Base-by-base conservation (phyloP, 2,888 invertebrate species). In the Caenorhabditis auriculariae region DNA sequence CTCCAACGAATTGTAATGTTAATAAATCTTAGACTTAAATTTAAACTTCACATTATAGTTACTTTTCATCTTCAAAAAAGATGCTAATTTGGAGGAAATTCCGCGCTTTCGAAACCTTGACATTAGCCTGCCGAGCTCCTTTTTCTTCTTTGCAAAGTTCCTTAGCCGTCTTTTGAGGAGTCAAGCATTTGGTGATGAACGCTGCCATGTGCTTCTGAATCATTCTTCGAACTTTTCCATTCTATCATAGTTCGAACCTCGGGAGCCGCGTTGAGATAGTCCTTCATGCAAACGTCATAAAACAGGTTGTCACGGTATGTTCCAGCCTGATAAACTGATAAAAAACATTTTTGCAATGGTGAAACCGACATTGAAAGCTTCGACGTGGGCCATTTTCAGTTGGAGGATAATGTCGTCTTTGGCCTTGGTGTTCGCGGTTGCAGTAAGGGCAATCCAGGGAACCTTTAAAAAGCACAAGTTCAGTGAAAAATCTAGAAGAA, bases 271-370 rank as follows among this genome's bases (percentile, higher is more conserved):
- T 82, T 49, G 17, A 93, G 85, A 27, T 88, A 86, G 81, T 95
- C 93, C 82, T 90, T 89, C 84, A 90, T 93, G 49, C 88, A 87
- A 1, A 98, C 89, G 84, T 98, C 96, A 83, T 98, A 98, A 84
- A 87, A 94, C 27, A 98, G 86, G 86, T 98, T 98, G 64, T 88
- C 85, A 55, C 98, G 88, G 83, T 93, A 98, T 80, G 91, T 91
- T 17, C 92, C 89, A 9, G 89, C 88, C 83, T 68, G 17, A 24
- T 50, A 46, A 12, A 15, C 12, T 15, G 23, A 48, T 9, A 28
- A 5, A 46, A 46, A 2, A 19, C 9, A 29, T 32, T 4, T 6
- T 17, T 29, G 29, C 19, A 28, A 9, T n/a, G 19, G 45, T 23
- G 27, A n/a, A n/a, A 47, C 5, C 4, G 4, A 21, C 23, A 32